Conservation (phyloP, 2,797 vertebrate species). For the Karalla daura region DNA sequence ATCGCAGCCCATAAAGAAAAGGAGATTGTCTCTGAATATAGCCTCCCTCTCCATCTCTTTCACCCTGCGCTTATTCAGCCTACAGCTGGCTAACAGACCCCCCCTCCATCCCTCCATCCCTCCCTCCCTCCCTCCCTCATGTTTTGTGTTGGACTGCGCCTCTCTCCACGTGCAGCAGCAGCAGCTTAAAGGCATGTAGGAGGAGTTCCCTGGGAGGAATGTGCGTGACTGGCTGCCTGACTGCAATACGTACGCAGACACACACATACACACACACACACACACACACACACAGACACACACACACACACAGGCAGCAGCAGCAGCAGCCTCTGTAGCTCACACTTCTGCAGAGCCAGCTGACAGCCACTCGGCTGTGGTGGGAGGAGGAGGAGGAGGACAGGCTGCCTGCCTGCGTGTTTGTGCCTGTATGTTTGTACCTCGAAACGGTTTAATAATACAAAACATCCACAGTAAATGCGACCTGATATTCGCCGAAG, state of each 20-base stretch:
- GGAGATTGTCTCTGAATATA: slow-evolving; percentile 54
- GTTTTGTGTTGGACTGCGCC: slow-evolving; percentile 77
- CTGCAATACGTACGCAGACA: slow-evolving; percentile 36
- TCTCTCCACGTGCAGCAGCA: slow-evolving; percentile 78
- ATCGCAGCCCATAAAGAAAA: slow-evolving; percentile 56
- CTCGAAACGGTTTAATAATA: neutral
- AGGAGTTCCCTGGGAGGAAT: slow-evolving; percentile 82
- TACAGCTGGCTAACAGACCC: slow-evolving; percentile 71
- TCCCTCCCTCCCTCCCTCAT: slow-evolving; percentile 49
- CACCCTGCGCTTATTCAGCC: slow-evolving; percentile 58
- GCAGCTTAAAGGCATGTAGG: slow-evolving; percentile 77
- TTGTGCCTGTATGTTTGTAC: slow-evolving; percentile 27
- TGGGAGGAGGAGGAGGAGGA: slow-evolving; percentile 41
- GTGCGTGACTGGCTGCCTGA: slow-evolving; percentile 73
- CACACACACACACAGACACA: slow-evolving; percentile 24
- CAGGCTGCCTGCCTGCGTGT: slow-evolving; percentile 27
- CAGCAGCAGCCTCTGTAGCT: slow-evolving; percentile 52
- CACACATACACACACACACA: neutral
- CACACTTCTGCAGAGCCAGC: slow-evolving; percentile 76
- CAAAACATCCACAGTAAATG: neutral
- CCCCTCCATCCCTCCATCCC: slow-evolving; percentile 1
- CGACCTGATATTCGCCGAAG: slow-evolving; percentile 18
- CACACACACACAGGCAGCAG: slow-evolving; percentile 1
- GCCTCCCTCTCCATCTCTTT: slow-evolving; percentile 41
- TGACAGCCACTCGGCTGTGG: slow-evolving; percentile 66